Conservation (phyloP, 2,113 vertebrate genomes). For the Callithrix jacchus region DNA sequence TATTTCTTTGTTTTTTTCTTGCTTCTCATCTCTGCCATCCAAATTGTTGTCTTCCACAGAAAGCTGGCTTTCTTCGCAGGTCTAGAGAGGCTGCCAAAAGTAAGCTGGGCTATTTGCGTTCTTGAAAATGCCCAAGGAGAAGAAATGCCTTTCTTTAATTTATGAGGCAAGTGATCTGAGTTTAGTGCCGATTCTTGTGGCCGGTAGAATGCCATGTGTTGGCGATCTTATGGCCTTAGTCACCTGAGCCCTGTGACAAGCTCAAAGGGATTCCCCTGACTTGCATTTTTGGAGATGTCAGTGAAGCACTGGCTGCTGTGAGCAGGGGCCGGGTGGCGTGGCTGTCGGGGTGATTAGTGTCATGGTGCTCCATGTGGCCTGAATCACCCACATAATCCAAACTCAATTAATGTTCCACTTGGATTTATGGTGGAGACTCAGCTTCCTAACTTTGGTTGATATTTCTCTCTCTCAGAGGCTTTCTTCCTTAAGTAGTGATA, state of each 20-base stretch:
- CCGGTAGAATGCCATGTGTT: not conserved
- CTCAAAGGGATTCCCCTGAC: not conserved
- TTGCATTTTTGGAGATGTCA: not conserved
- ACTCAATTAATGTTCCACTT: not conserved
- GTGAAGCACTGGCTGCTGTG: not conserved
- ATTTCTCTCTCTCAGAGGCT: not conserved
- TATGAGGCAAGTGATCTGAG: not conserved
- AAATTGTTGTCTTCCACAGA: not conserved
- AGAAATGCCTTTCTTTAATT: not conserved
- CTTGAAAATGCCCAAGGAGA: slow-evolving; percentile 28
- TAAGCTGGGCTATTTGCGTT: not conserved
- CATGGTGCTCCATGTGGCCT: rapidly evolving
- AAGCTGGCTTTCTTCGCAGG: not conserved
- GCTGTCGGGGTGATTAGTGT: too few relatives aligned
- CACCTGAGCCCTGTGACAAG: not conserved
- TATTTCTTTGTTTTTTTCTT: not conserved
- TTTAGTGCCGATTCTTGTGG: not conserved
- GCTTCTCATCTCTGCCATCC: not conserved
- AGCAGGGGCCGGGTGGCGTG: not conserved
- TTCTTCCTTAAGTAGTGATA: not conserved
- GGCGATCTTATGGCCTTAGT: not conserved
- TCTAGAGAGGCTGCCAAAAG: not conserved
- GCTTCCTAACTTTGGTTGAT: not conserved
- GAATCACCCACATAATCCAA: not conserved
- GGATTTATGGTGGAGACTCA: not conserved